A percentile compares a stretch with the other conserved stretches of the same genome.
phyloP scores from a whole-genome alignment of 2,888 invertebrate species.

The Sphaeridia pumilis region DNA sequence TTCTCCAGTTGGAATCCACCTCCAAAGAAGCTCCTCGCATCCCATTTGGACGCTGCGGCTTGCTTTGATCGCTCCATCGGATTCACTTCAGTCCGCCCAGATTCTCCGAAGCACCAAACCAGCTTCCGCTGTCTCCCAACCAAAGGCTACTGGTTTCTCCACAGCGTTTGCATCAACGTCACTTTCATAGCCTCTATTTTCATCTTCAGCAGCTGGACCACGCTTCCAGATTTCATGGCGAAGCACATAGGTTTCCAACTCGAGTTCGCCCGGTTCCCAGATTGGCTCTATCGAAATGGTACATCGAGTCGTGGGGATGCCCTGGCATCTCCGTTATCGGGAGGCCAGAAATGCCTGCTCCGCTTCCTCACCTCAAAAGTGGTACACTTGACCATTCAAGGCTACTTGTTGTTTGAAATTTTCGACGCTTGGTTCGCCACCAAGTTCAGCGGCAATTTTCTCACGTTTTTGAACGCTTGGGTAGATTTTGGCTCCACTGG shows the following conservation, averaged over 20 bases:
- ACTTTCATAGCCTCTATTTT: no score
- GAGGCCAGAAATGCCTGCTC: background rate
- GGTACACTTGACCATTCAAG: background rate
- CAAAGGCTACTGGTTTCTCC: no score
- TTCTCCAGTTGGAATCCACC: no score
- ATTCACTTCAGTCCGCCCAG: no score
- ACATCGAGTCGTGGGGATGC: background rate
- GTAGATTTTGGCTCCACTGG: background rate
- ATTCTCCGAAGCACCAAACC: no score
- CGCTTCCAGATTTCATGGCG: background rate
- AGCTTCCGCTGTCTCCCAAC: no score
- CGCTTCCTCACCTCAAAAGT: background rate
- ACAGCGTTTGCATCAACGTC: no score
- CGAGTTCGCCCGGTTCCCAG: background rate
- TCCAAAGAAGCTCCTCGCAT: no score
- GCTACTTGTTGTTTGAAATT: background rate
- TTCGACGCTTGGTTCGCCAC: background rate
- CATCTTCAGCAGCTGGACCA: background rate
- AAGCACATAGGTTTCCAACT: background rate
- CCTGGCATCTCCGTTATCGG: no score
- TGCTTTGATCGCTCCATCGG: no score
- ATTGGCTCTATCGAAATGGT: background rate
- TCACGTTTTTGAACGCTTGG: background rate
- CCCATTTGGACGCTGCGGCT: no score
- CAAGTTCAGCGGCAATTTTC: background rate